These are phyloP conservation scores for Hyles lineata DNA, from an alignment of 2,888 invertebrate genomes.

Conservation along the genomic window DNA sequence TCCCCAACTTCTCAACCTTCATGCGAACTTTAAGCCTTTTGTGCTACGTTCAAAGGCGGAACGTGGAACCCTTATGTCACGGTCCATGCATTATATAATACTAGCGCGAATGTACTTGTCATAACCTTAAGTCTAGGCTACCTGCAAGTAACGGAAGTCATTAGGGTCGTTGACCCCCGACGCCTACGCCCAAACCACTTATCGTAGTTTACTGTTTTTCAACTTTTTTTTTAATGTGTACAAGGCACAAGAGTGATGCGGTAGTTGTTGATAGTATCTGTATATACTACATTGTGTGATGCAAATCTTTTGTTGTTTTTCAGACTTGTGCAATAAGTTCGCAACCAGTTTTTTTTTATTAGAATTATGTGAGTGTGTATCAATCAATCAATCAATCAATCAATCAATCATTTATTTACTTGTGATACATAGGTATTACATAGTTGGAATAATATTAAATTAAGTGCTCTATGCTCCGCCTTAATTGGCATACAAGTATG, in stretches of 20 bases:
- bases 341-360: slow-evolving; percentile 32
- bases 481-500: no score
- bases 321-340: background rate
- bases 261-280: background rate
- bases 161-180: slow-evolving; percentile 72
- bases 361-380: background rate
- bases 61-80: slow-evolving; percentile 11
- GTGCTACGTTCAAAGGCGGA: background rate
- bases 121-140: slow-evolving; percentile 49
- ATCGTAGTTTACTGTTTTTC: background rate
- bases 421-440: no score
- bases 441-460: no score
- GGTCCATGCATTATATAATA: slow-evolving; percentile 10
- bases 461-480: no score
- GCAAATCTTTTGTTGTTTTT: background rate
- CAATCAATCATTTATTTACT: no score
- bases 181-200: slow-evolving; percentile 65
- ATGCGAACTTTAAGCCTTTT: background rate
- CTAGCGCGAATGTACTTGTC: slow-evolving; percentile 34
- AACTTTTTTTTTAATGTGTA: background rate
- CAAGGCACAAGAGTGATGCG: background rate
- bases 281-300: background rate
- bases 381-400: no score
- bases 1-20: background rate
- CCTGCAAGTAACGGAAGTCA: slow-evolving; percentile 78